phyloP scores from a whole-genome alignment of 2,113 vertebrate species.

The Hyperopisus bebe region DNA sequence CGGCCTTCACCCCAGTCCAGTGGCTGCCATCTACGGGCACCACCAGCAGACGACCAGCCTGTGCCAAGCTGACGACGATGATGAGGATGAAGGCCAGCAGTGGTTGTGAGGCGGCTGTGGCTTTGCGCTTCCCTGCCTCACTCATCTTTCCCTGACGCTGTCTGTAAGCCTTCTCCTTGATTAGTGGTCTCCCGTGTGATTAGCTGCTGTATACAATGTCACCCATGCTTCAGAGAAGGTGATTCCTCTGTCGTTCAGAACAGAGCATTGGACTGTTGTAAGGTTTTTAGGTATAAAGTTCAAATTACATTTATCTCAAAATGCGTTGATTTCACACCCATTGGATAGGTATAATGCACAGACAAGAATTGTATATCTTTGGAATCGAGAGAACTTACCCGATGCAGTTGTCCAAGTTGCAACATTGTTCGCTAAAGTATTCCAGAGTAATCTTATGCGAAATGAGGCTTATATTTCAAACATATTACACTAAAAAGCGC shows the following conservation, averaged over 20 bases:
- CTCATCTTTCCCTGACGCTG: neutral
- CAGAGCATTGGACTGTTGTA: neutral
- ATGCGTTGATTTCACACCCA: neutral
- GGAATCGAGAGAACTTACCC: neutral
- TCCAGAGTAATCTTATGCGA: neutral
- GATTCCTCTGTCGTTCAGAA: neutral
- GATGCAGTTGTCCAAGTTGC: neutral
- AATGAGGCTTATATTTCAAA: neutral
- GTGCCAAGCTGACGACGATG: too few relatives aligned
- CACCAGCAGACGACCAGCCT: slow-evolving; percentile 65
- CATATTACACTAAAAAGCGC: neutral
- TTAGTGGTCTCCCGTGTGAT: neutral
- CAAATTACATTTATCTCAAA: neutral
- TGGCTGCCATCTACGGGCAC: slow-evolving; percentile 79
- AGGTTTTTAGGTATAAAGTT: neutral
- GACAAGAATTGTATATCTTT: neutral
- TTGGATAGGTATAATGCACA: neutral
- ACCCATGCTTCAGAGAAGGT: neutral
- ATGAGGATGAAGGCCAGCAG: slow-evolving; percentile 23
- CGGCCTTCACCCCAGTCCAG: slow-evolving; percentile 66
- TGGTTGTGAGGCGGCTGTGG: neutral
- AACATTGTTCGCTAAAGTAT: neutral
- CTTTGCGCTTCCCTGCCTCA: neutral
- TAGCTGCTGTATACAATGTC: neutral
- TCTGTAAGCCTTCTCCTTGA: neutral